These are phyloP conservation scores for Cantharis rufa DNA, from an alignment of 2,888 invertebrate genomes.

Conservation along the genomic window DNA sequence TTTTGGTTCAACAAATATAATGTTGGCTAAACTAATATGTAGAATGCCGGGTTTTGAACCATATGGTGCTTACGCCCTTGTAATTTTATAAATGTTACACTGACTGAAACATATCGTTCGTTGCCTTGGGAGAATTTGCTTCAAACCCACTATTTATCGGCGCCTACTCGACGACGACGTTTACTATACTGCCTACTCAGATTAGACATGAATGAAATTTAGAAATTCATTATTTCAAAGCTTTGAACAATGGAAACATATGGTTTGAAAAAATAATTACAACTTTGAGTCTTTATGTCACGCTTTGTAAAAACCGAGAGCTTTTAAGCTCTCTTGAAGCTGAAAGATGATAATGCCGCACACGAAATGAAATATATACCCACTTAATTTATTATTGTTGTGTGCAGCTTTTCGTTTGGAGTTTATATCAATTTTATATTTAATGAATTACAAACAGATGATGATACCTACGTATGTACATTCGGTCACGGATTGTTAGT, in stretches of 20 bases:
- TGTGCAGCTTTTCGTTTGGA: background rate
- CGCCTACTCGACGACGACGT: slow-evolving; percentile 19
- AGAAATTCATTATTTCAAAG: background rate
- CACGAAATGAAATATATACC: background rate
- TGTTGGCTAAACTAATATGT: background rate
- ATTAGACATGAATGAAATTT: slow-evolving; percentile 27
- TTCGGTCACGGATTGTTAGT: background rate
- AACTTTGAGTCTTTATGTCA: background rate
- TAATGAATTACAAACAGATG: background rate
- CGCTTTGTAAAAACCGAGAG: background rate
- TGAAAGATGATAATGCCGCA: background rate
- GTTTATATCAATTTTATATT: background rate
- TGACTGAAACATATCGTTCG: slow-evolving; percentile 19
- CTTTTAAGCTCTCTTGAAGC: background rate
- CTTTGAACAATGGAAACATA: background rate
- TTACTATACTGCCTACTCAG: slow-evolving; percentile 17
- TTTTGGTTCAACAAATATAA: background rate
- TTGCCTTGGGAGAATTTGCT: slow-evolving; percentile 23
- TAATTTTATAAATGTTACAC: slow-evolving; percentile 23
- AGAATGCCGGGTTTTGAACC: slow-evolving; percentile 7
- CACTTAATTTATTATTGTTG: background rate
- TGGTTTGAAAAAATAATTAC: background rate
- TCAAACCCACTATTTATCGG: slow-evolving; percentile 22
- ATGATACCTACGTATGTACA: background rate
- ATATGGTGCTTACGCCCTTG: slow-evolving; percentile 26